Base-by-base conservation (phyloP, 2,797 vertebrate genomes). In the Girardinus metallicus region DNA sequence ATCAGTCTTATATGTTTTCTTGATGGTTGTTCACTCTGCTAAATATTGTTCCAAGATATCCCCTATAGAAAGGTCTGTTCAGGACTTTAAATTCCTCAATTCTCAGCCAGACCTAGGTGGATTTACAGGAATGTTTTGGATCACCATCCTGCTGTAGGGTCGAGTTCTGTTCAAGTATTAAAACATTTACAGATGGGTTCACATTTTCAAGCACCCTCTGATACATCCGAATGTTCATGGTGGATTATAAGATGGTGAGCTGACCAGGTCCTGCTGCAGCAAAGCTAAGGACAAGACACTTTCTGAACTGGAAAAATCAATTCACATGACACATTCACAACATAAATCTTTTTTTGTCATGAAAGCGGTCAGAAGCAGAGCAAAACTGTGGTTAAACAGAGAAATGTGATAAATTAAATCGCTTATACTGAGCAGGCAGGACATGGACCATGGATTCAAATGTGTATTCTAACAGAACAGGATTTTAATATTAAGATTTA, bases 271-370 rank as follows among this genome's bases (percentile, higher is more conserved):
- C 23, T 53, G 23, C 51, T 53, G 51, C 51, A 53, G 51, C 8
- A 53, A 10, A 53, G 51, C 23, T 26, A 53, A 2, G 4, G 71
- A 49, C 15, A 68, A 83, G 76, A 88, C 64, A 78, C 80, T 86
- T 36, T 64, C 34, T 36, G 15, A 64, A 36, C 8, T 18, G 31
- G n/a, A 73, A 23, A 72, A 57, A 57, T 60, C 36, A 70, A 70
- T 39, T 23, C 31, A 41, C 34, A 41, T 68, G 31, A 68, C 51
- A 77, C 4, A 34, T 12, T 12, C 11, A 57, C 26, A 57, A 57
- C 55, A n/a, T 57, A 60, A 60, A 23, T 29, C 26, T 55, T 51
- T 36, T 74, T 36, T 75, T 57, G 53, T 57, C 26, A n/a, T 13
- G 26, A 57, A 12, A 57, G 53, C 1, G 4, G 23, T 55, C 26